Evolutionary conservation across 2,797 vertebrate species (phyloP).

Genomic region (Acestrorhynchus altus): DNA sequence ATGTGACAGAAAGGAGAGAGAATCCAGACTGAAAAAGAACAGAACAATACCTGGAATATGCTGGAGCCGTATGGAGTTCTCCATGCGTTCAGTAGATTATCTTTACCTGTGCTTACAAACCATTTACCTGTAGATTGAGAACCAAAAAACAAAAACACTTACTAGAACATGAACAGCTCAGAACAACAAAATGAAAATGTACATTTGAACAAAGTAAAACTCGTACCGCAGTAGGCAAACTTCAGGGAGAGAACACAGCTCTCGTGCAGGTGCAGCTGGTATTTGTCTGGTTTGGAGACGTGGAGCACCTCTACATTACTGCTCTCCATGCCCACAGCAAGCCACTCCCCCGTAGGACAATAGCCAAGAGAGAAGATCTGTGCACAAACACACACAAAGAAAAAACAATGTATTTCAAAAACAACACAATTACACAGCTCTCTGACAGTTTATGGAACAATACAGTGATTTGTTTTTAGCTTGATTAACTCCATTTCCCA

Average conservation of each 20-base stretch:
- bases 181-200: neutral
- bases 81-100: conserved; percentile 86
- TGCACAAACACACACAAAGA: neutral
- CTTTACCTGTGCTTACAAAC: conserved; percentile 87
- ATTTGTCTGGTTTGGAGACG: conserved; percentile 94
- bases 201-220: neutral
- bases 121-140: conserved; percentile 77
- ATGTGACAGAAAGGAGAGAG: neutral
- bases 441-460: neutral
- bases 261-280: conserved; percentile 95
- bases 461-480: neutral
- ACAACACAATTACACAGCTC: no score
- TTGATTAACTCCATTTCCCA: neutral
- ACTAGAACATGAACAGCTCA: no score
- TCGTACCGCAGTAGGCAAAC: conserved; percentile 93
- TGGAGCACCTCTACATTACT: conserved; percentile 95
- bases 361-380: conserved; percentile 95
- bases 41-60: conserved; percentile 82
- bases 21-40: neutral
- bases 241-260: conserved; percentile 97
- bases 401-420: no score
- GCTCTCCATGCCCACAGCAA: conserved; percentile 97
- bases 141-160: neutral
- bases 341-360: conserved; percentile 94
- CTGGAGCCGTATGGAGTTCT: conserved; percentile 86